Evolutionary conservation across 2,113 vertebrate species (phyloP).

Genomic region (Channa maculata): DNA sequence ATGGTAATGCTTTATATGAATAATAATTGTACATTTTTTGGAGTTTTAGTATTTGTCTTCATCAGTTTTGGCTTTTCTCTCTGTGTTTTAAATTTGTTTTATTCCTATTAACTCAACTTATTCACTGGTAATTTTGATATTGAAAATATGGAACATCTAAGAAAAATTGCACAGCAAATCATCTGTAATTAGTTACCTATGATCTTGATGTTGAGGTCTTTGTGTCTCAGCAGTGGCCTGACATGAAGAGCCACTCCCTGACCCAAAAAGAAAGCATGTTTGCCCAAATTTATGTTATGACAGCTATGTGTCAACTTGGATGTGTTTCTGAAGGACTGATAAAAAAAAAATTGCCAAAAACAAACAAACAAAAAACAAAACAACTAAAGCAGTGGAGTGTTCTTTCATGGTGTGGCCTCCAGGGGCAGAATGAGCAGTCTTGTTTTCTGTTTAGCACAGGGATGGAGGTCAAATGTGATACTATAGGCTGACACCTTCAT

Average conservation of each 20-base stretch:
- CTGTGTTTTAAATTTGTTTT: constrained; percentile 62
- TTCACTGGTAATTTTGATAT: constrained; percentile 83
- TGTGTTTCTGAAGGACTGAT: constrained; percentile 71
- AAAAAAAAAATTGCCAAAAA: constrained; percentile 63
- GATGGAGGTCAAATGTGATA: constrained; percentile 55
- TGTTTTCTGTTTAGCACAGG: constrained; percentile 55
- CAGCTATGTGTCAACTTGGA: constrained; percentile 56
- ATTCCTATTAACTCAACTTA: constrained; percentile 80
- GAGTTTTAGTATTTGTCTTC: constrained; percentile 86
- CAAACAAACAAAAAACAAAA: constrained; percentile 32
- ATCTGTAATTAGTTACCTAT: constrained; percentile 87
- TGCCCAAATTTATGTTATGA: constrained; percentile 44
- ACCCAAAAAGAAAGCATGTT: constrained; percentile 53
- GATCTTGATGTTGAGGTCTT: constrained; percentile 85
- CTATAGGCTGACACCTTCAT: constrained; percentile 42
- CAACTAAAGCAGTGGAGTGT: constrained; percentile 72
- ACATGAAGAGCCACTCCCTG: constrained; percentile 58
- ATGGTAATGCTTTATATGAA: constrained; percentile 87
- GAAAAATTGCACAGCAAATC: constrained; percentile 91
- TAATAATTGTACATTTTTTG: constrained; percentile 80
- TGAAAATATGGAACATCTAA: constrained; percentile 92
- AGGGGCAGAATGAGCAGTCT: constrained; percentile 63
- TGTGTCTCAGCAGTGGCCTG: constrained; percentile 68
- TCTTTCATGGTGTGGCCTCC: constrained; percentile 68
- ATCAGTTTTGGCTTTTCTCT: constrained; percentile 91